Percentiles rank a stretch among this genome's conserved stretches.
phyloP scores from a whole-genome alignment of 1,140 invertebrate genomes.

The Vanessa tameamea region DNA sequence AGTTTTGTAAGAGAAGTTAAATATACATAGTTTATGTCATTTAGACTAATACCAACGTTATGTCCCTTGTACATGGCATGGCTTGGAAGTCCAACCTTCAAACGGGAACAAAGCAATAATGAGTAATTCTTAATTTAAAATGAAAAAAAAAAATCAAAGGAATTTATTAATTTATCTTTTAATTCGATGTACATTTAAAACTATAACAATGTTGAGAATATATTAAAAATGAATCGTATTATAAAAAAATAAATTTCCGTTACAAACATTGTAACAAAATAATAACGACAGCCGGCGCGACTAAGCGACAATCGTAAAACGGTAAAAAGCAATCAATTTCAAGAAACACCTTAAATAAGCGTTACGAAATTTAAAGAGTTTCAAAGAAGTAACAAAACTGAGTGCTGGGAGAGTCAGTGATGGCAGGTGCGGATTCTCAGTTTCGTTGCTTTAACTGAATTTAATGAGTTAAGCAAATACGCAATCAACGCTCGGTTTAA shows the following conservation, averaged over 20 bases:
- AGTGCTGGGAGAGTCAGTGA: slow-evolving; percentile 36
- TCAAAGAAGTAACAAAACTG: slow-evolving; percentile 45
- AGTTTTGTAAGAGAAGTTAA: too few relatives aligned
- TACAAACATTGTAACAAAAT: not conserved
- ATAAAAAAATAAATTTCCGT: not conserved
- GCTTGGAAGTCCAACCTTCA: too few relatives aligned
- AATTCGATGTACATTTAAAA: too few relatives aligned
- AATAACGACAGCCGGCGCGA: not conserved
- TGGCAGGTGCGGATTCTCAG: slow-evolving; percentile 56
- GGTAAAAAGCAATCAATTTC: slow-evolving; percentile 28
- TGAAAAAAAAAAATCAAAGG: too few relatives aligned
- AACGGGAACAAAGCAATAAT: too few relatives aligned
- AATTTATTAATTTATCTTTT: too few relatives aligned
- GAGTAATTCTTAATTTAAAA: too few relatives aligned
- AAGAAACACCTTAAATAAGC: slow-evolving; percentile 35
- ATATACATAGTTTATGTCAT: too few relatives aligned
- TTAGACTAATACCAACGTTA: too few relatives aligned
- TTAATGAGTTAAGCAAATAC: slow-evolving; percentile 70
- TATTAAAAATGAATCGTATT: not conserved
- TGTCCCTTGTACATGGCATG: too few relatives aligned
- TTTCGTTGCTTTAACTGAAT: slow-evolving; percentile 58
- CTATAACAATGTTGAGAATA: too few relatives aligned
- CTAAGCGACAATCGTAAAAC: slow-evolving; percentile 15
- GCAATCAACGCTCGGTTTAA: slow-evolving; percentile 35
- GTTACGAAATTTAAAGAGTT: slow-evolving; percentile 29